Percentiles rank a stretch among this genome's conserved stretches.
These are phyloP conservation scores for Protaetia brevitarsis DNA, from an alignment of 1,140 invertebrate genomes.

Conservation along the genomic window DNA sequence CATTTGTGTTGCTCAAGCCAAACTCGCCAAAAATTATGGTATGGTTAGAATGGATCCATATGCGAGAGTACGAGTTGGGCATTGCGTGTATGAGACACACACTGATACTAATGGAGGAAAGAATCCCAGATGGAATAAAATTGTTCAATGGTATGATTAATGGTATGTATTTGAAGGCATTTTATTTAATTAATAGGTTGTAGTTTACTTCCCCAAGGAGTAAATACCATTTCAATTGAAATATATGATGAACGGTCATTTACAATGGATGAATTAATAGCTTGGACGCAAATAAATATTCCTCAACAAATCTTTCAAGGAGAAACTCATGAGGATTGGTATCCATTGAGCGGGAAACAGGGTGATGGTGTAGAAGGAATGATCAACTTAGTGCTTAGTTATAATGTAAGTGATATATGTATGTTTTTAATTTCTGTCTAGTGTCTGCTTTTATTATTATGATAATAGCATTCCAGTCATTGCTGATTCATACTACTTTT, in stretches of 20 bases:
- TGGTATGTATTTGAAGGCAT: background rate
- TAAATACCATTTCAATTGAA: conserved; percentile 86
- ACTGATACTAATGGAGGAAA: conserved; percentile 94
- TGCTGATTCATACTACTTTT: background rate
- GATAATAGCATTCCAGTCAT: background rate
- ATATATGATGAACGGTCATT: conserved; percentile 97
- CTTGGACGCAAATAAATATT: conserved; percentile 85
- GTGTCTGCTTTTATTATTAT: background rate
- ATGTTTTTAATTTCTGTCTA: background rate
- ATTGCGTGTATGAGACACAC: conserved; percentile 92
- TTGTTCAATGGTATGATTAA: conserved; percentile 76
- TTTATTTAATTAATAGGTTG: background rate
- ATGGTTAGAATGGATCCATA: conserved; percentile 96
- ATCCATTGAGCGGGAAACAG: conserved; percentile 84
- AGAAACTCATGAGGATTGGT: conserved; percentile 93
- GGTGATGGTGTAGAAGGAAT: conserved; percentile 90
- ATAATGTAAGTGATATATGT: conserved; percentile 61
- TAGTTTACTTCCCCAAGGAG: conserved; percentile 81
- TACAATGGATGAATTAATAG: conserved; percentile 92
- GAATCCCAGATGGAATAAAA: conserved; percentile 93
- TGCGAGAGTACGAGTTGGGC: conserved; percentile 85
- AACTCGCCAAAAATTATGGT: conserved; percentile 95
- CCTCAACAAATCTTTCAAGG: conserved; percentile 78
- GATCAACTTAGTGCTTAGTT: conserved; percentile 74
- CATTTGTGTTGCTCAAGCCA: conserved; percentile 82